Conservation (phyloP, 2,888 invertebrate genomes). For the Aspidapion aeneum region DNA sequence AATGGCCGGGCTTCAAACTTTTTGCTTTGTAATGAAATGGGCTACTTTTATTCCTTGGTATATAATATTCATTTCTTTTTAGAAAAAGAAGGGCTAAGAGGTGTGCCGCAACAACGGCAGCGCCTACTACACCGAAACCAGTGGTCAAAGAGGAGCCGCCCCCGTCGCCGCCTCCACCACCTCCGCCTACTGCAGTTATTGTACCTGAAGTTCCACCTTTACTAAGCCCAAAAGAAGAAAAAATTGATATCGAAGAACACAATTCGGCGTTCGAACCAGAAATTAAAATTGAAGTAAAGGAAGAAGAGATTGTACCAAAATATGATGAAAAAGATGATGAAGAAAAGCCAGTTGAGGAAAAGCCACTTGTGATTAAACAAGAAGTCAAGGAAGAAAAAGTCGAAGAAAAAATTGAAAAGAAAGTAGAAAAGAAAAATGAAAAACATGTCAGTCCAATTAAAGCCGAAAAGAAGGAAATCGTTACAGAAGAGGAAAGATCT, state of each 20-base stretch:
- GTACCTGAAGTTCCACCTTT: slow-evolving; percentile 6
- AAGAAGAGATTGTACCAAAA: slow-evolving; percentile 18
- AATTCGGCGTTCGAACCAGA: background rate
- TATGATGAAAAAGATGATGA: slow-evolving; percentile 26
- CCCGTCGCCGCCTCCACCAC: background rate
- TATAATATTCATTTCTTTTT: too few relatives aligned
- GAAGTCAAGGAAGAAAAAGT: slow-evolving; percentile 10
- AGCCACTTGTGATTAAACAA: background rate
- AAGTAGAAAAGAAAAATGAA: slow-evolving; percentile 30
- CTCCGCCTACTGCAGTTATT: background rate
- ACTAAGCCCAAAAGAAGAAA: slow-evolving; percentile 18
- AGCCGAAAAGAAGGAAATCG: slow-evolving; percentile 38
- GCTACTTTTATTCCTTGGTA: too few relatives aligned
- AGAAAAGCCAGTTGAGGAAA: slow-evolving; percentile 21
- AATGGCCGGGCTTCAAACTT: too few relatives aligned
- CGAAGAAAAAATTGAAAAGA: slow-evolving; percentile 25
- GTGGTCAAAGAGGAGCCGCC: slow-evolving; percentile 37
- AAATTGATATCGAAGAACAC: slow-evolving; percentile 25
- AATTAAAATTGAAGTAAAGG: slow-evolving; percentile 12
- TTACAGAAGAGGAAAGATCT: slow-evolving; percentile 26
- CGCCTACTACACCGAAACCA: slow-evolving; percentile 26
- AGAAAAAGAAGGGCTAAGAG: slow-evolving; percentile 30
- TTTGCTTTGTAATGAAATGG: too few relatives aligned
- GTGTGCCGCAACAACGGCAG: background rate
- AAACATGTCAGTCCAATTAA: slow-evolving; percentile 30